Conservation (phyloP, 2,888 invertebrate genomes). For the Embidobia sp. region DNA sequence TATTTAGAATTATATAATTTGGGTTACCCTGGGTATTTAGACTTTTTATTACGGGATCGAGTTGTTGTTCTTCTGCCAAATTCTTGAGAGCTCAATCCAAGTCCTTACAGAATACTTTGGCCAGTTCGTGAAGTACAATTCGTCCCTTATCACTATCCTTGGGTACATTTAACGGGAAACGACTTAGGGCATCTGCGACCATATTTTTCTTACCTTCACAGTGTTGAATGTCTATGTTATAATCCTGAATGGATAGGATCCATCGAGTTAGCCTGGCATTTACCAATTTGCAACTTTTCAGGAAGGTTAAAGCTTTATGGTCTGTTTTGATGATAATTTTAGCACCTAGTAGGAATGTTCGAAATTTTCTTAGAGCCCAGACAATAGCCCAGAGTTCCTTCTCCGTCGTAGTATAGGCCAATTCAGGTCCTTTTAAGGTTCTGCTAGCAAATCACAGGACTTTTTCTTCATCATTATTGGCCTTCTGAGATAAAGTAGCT, state of each 20-base stretch:
- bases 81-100: background rate
- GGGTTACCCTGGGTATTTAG: background rate
- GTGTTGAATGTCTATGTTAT: constrained; percentile 65
- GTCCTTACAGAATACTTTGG: background rate
- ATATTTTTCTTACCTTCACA: constrained; percentile 67
- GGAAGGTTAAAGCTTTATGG: too few species aligned
- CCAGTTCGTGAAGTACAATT: background rate
- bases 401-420: too few species aligned
- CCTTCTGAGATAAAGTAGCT: constrained; percentile 29
- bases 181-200: constrained; percentile 57
- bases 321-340: constrained; percentile 67
- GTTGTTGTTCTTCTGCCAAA: background rate
- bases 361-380: constrained; percentile 33
- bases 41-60: background rate
- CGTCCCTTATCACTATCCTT: background rate
- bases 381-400: constrained; percentile 44
- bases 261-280: constrained; percentile 69
- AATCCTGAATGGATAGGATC: constrained; percentile 68
- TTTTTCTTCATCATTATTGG: constrained; percentile 27
- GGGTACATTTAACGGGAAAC: background rate
- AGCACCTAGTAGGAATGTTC: constrained; percentile 46
- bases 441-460: too few species aligned
- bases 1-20: background rate
- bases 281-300: background rate
- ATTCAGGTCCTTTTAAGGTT: too few species aligned